Evolutionary conservation across 2,113 vertebrate genomes (phyloP).

Genomic region (Microcebus murinus): DNA sequence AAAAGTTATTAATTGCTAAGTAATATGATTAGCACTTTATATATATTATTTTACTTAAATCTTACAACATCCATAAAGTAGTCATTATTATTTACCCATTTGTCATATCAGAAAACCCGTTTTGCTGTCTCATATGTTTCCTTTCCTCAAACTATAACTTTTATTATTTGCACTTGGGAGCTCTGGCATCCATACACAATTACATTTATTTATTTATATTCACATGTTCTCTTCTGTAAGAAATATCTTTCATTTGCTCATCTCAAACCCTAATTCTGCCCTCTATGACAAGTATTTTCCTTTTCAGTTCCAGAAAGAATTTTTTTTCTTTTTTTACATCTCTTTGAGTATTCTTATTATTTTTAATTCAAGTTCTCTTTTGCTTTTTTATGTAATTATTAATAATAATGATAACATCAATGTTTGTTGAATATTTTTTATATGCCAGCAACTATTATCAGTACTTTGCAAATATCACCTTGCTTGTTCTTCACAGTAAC

Average conservation of each 20-base stretch:
- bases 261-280: neutral
- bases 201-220: neutral
- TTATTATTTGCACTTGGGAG: neutral
- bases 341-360: neutral
- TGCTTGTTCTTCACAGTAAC: neutral
- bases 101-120: neutral
- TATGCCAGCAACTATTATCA: neutral
- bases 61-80: neutral
- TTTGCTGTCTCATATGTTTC: neutral
- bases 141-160: neutral
- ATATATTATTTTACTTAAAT: neutral
- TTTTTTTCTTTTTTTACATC: neutral
- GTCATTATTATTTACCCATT: neutral
- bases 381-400: neutral
- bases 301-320: neutral
- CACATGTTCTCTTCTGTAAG: neutral
- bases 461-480: neutral
- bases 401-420: neutral
- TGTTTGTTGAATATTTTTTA: neutral
- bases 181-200: neutral
- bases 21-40: neutral
- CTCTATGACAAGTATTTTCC: neutral
- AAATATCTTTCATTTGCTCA: neutral
- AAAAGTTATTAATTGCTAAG: neutral
- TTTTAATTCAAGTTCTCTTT: neutral